phyloP scores from a whole-genome alignment of 2,888 invertebrate genomes.

The Serrognathus titanus region DNA sequence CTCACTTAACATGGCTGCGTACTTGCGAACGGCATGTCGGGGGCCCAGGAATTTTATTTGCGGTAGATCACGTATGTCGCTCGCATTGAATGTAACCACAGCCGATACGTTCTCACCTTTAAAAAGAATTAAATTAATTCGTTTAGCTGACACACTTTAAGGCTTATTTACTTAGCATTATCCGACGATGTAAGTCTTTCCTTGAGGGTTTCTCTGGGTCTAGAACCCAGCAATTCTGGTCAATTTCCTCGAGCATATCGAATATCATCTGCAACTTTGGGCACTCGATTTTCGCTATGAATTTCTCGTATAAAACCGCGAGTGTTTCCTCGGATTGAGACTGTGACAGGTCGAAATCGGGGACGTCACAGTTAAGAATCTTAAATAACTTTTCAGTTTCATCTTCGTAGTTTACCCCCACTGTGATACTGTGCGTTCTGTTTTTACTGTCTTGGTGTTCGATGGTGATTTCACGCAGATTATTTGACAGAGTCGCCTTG shows the following conservation, averaged over 20 bases:
- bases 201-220: constrained; percentile 45
- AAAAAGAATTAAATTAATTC: background rate
- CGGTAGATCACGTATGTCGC: constrained; percentile 38
- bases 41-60: constrained; percentile 48
- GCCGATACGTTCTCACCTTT: constrained; percentile 42
- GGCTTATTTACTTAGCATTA: constrained; percentile 40
- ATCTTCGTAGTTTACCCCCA: constrained; percentile 28
- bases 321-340: constrained; percentile 30
- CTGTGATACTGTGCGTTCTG: constrained; percentile 20
- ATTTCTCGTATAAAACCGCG: constrained; percentile 36
- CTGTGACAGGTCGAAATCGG: constrained; percentile 20
- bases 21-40: constrained; percentile 35
- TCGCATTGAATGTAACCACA: constrained; percentile 44
- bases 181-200: constrained; percentile 43
- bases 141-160: background rate
- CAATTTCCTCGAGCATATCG: constrained; percentile 46
- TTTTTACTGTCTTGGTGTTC: constrained; percentile 19
- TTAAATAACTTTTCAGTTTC: constrained; percentile 30
- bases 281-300: constrained; percentile 32
- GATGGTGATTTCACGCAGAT: constrained; percentile 23
- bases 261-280: constrained; percentile 42
- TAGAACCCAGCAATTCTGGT: constrained; percentile 43
- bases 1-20: constrained; percentile 34
- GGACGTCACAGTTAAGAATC: constrained; percentile 35
- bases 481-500: constrained; percentile 18